These are phyloP conservation scores for Clarias gariepinus DNA, from an alignment of 2,113 vertebrate genomes.

Conservation along the genomic window DNA sequence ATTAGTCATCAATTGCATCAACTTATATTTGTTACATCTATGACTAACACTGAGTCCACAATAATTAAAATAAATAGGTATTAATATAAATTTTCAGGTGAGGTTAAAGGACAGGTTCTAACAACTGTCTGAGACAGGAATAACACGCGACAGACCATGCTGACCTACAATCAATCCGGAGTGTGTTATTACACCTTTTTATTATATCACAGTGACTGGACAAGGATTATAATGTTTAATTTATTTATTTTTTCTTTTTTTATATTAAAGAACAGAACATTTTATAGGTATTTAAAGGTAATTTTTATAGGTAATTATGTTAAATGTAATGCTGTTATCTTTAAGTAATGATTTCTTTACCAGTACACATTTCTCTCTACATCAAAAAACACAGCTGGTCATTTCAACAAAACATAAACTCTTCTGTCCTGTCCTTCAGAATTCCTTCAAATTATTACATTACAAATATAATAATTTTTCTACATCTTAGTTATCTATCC, in stretches of 20 bases:
- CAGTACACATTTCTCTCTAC: too few species aligned
- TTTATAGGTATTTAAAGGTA: not conserved
- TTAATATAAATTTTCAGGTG: not conserved
- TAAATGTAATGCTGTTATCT: not conserved
- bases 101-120: not conserved
- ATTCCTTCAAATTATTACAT: too few species aligned
- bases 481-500: not conserved
- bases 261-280: not conserved
- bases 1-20: not conserved
- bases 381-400: not conserved
- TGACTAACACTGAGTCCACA: not conserved
- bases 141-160: not conserved
- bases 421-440: not conserved
- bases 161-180: not conserved
- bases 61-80: not conserved
- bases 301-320: not conserved
- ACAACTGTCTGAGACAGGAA: not conserved
- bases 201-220: not conserved
- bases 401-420: not conserved
- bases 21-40: not conserved
- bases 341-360: not conserved
- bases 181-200: not conserved
- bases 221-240: not conserved
- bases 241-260: not conserved
- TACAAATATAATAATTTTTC: not conserved